phyloP scores from a whole-genome alignment of 2,113 vertebrate species.

The Caretta caretta region DNA sequence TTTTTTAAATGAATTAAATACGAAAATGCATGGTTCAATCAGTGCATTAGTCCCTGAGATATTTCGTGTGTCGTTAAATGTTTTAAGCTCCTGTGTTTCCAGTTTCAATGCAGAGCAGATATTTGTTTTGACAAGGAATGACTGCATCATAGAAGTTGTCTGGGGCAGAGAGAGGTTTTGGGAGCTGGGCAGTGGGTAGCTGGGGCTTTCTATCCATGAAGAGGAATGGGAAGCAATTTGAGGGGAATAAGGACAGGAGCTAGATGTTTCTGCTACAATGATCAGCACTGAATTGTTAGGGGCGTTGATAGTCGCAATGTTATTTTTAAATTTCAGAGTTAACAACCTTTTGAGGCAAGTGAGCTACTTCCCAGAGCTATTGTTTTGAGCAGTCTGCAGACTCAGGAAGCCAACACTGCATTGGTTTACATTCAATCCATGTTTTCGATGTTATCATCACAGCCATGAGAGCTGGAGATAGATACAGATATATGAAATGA shows the following conservation, averaged over 20 bases:
- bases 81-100: neutral
- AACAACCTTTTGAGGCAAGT: neutral
- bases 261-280: neutral
- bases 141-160: neutral
- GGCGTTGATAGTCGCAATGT: neutral
- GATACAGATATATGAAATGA: neutral
- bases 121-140: neutral
- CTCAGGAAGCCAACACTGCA: neutral
- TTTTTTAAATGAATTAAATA: neutral
- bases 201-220: neutral
- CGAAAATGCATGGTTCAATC: neutral
- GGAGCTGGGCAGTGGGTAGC: neutral
- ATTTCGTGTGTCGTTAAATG: neutral
- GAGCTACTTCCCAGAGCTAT: neutral
- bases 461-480: neutral
- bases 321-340: neutral
- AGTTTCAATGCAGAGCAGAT: rapidly evolving
- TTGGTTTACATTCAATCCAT: neutral
- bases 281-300: neutral
- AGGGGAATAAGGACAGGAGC: neutral
- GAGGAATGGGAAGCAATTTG: neutral
- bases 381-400: neutral
- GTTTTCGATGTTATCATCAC: neutral
- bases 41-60: neutral
- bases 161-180: neutral